Evolutionary conservation across 2,888 invertebrate species (phyloP).

Genomic region (Melipona beecheii): DNA sequence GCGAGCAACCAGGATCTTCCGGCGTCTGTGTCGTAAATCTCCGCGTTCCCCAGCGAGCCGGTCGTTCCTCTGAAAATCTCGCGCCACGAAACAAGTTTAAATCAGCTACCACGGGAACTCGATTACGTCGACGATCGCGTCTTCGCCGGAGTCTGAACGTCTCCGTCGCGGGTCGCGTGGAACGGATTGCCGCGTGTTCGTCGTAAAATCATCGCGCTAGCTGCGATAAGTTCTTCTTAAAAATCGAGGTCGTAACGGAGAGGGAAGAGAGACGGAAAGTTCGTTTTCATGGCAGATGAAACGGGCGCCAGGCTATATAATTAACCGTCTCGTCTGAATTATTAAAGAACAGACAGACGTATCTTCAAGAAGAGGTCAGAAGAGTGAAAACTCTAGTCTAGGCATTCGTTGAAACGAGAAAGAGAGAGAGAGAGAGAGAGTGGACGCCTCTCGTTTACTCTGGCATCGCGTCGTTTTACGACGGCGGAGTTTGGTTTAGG

Average conservation of each 20-base stretch:
- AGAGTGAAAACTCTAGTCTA: slow-evolving; percentile 31
- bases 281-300: slow-evolving; percentile 30
- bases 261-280: background rate
- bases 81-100: slow-evolving; percentile 44
- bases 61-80: slow-evolving; percentile 36
- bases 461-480: slow-evolving; percentile 9
- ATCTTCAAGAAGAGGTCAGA: slow-evolving; percentile 5
- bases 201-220: background rate
- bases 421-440: no score
- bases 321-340: slow-evolving; percentile 46
- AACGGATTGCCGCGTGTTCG: background rate
- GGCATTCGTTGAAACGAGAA: background rate
- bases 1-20: slow-evolving; percentile 27
- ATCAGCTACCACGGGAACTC: slow-evolving; percentile 27
- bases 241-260: background rate
- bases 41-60: slow-evolving; percentile 25
- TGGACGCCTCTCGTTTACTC: slow-evolving; percentile 15
- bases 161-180: slow-evolving; percentile 17
- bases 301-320: slow-evolving; percentile 40
- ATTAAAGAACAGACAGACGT: slow-evolving; percentile 48
- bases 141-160: background rate
- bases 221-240: background rate
- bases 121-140: slow-evolving; percentile 27
- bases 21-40: slow-evolving; percentile 49
- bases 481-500: background rate